Percentiles rank a stretch among this genome's conserved stretches.
phyloP scores from a whole-genome alignment of 2,797 vertebrate species.

The Erethizon dorsatum region DNA sequence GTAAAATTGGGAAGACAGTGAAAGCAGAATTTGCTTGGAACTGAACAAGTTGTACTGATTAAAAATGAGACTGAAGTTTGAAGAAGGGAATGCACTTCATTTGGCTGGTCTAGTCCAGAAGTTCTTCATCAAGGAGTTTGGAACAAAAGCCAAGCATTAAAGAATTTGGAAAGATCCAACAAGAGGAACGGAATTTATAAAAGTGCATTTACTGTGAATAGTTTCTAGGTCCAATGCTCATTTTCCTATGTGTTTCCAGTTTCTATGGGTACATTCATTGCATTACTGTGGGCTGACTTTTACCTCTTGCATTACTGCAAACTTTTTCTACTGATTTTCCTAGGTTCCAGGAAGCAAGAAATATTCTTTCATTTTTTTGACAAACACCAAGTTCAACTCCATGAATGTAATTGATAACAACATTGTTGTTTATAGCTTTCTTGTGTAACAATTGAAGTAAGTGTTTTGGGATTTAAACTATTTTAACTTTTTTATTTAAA shows the following conservation, averaged over 20 bases:
- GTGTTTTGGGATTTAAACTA: neutral
- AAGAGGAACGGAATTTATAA: constrained; percentile 5
- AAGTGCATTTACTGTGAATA: neutral
- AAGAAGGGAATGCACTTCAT: neutral
- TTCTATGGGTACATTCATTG: neutral
- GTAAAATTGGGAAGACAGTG: neutral
- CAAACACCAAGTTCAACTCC: neutral
- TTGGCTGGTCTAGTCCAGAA: neutral
- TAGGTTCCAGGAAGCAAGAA: neutral
- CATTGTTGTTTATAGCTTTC: constrained; percentile 24
- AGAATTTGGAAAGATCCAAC: neutral
- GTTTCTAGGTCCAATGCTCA: neutral
- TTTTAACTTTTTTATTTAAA: constrained; percentile 7
- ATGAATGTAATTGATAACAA: neutral
- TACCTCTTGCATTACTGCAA: neutral
- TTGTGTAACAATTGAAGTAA: neutral
- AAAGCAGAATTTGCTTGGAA: neutral
- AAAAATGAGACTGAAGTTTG: neutral
- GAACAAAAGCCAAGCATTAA: neutral
- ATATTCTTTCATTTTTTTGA: constrained; percentile 35
- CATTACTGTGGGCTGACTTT: neutral
- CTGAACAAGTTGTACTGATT: constrained; percentile 10
- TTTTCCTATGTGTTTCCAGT: constrained; percentile 47
- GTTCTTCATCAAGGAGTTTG: constrained; percentile 17
- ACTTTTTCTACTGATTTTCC: neutral